Evolutionary conservation across 1,140 invertebrate species (phyloP), one percentile per base, ranked within the genome.

Genomic region (Heliconius congener): DNA sequence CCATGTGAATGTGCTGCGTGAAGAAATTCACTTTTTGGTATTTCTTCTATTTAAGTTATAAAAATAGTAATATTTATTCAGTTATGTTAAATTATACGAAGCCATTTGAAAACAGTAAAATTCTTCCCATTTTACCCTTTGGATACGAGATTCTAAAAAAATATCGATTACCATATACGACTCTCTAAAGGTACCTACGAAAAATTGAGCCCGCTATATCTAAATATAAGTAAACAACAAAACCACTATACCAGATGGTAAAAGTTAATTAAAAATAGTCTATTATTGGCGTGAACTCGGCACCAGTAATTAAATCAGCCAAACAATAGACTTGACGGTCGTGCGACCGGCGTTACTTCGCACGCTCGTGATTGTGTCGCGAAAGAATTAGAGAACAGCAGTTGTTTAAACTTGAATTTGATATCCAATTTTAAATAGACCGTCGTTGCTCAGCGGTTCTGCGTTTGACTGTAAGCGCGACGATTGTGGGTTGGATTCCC

Each of bases 1-100:
- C 60, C 84, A 87, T 86, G 87, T 77, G 85, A 88, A 88, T 81
- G 73, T 77, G n/a, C 73, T 82, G 81, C 87, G 85, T 86, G 86
- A 82, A 80, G 79, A 77, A 81, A 87, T 84, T 83, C 46, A 42
- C 60, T 71, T 82, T 84, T 84, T 79, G 70, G 81, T 82, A 79
- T 83, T 13, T 27, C 60, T 39, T 73, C 23, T 66, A 6, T 52
- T 39, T 42, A n/a, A 55, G 8, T 66, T 60, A 37, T n/a, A 60
- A 46, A 75, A 55, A 37, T 57, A 8, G 34, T 18, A 46, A 46
- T 46, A 46, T 5, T 46, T 46, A 46, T 46, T 46, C 16, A 16
- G 42, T 46, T 46, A 16, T 16, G 3, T 16, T 16, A 46, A 46
- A 46, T 46, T 46, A 46, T 46, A 46, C 42, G 0, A 46, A 46